A percentile compares a stretch with the other conserved stretches of the same genome.
Conservation (phyloP, 2,888 invertebrate species). For the Andrena haemorrhoa region DNA sequence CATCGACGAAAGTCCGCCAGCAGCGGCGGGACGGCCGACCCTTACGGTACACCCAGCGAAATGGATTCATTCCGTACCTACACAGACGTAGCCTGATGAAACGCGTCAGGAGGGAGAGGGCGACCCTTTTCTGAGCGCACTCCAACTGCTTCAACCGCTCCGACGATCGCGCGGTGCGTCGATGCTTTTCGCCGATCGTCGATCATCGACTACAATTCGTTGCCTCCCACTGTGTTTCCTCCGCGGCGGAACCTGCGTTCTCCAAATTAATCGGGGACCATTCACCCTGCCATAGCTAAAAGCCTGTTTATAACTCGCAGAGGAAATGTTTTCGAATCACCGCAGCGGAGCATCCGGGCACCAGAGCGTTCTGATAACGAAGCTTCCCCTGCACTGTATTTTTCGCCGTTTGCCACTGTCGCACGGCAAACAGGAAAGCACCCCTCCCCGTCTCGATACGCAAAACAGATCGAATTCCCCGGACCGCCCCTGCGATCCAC, state of each 20-base stretch:
- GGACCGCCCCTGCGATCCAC: not conserved
- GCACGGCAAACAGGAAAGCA: not conserved
- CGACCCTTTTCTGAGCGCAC: slow-evolving; percentile 1
- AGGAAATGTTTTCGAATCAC: not conserved
- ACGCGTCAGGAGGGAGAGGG: not conserved
- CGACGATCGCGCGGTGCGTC: no score
- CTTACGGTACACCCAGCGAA: slow-evolving; percentile 38
- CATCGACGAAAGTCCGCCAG: slow-evolving; percentile 62
- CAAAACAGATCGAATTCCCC: slow-evolving; percentile 25
- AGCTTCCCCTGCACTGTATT: not conserved
- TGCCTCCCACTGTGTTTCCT: no score
- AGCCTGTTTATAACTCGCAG: not conserved
- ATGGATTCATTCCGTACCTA: slow-evolving; percentile 32
- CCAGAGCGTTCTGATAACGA: not conserved
- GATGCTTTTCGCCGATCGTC: no score
- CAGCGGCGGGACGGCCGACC: slow-evolving; percentile 49
- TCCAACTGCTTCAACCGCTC: no score
- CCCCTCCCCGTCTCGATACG: slow-evolving; percentile 5
- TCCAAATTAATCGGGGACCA: no score
- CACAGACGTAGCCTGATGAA: slow-evolving; percentile 5
- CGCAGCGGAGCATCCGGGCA: not conserved
- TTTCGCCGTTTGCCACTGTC: not conserved
- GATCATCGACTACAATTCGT: no score
- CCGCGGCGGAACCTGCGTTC: no score
- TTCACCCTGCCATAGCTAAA: no score